Percentiles rank a stretch among this genome's conserved stretches.
Conservation (phyloP, 2,113 vertebrate species). For the Uropsilus gracilis region DNA sequence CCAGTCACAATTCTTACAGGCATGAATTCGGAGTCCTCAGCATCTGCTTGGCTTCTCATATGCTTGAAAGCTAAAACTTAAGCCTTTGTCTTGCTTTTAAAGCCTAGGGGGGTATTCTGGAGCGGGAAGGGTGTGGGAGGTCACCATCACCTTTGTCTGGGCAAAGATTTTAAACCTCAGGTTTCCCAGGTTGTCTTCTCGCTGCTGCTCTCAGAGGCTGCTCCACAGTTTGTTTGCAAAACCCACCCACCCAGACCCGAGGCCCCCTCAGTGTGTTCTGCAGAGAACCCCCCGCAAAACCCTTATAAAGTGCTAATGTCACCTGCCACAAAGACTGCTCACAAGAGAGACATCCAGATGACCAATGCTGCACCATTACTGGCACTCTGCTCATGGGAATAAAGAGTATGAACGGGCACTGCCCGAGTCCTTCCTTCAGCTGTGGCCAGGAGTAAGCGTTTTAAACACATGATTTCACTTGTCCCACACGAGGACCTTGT, state of each 20-base stretch:
- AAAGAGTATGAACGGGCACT: not conserved
- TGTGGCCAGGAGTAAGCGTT: not conserved
- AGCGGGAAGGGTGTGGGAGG: not conserved
- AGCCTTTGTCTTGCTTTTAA: not conserved
- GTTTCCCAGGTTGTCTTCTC: not conserved
- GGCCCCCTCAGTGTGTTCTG: not conserved
- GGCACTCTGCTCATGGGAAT: not conserved
- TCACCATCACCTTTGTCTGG: not conserved
- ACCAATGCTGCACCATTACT: not conserved
- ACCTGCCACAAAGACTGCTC: no score
- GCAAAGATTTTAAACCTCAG: not conserved
- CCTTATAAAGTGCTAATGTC: no score
- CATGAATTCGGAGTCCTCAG: not conserved
- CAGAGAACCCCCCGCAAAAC: not conserved
- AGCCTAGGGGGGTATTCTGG: not conserved
- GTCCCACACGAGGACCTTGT: not conserved
- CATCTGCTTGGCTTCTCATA: not conserved
- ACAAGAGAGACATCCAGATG: not conserved
- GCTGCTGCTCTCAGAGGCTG: not conserved
- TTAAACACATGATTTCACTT: not conserved
- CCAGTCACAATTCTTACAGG: slow-evolving; percentile 7
- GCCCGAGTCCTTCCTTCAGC: not conserved
- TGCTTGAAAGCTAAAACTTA: slow-evolving; percentile 1
- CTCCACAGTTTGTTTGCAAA: not conserved
- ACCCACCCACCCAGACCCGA: not conserved